Conservation (phyloP, 2,113 vertebrate species). For the Mixornis gularis region DNA sequence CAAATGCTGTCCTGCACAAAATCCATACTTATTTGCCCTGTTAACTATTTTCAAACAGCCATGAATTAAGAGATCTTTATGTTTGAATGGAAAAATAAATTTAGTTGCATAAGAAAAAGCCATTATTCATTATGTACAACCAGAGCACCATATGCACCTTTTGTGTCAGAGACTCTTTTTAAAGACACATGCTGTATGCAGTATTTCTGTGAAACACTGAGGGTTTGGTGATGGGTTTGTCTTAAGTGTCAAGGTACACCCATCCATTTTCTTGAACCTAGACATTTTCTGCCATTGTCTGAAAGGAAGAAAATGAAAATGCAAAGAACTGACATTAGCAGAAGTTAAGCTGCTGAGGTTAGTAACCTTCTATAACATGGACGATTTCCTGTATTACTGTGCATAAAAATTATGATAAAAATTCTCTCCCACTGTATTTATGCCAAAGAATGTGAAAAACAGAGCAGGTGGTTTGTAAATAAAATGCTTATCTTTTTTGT, state of each 20-base stretch:
- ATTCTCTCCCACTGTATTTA: neutral
- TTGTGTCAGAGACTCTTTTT: neutral
- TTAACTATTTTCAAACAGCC: neutral
- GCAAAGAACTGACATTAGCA: neutral
- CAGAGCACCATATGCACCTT: neutral
- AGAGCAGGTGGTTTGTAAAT: neutral
- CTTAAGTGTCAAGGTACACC: neutral
- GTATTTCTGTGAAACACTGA: neutral
- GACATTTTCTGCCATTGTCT: neutral
- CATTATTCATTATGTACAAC: neutral
- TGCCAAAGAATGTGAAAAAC: neutral
- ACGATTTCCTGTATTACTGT: neutral
- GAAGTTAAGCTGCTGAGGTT: neutral
- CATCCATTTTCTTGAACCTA: neutral
- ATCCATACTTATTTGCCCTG: neutral
- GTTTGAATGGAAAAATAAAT: neutral
- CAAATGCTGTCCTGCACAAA: neutral
- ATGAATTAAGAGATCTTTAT: neutral
- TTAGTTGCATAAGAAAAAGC: neutral
- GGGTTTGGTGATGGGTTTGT: neutral
- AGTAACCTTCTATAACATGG: neutral
- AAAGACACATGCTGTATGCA: neutral
- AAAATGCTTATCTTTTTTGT: neutral
- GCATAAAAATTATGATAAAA: neutral
- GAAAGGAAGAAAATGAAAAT: neutral